Evolutionary conservation across 2,888 invertebrate genomes (phyloP), one percentile per base, ranked within the genome.

Genomic region (Ennomos erosarius): DNA sequence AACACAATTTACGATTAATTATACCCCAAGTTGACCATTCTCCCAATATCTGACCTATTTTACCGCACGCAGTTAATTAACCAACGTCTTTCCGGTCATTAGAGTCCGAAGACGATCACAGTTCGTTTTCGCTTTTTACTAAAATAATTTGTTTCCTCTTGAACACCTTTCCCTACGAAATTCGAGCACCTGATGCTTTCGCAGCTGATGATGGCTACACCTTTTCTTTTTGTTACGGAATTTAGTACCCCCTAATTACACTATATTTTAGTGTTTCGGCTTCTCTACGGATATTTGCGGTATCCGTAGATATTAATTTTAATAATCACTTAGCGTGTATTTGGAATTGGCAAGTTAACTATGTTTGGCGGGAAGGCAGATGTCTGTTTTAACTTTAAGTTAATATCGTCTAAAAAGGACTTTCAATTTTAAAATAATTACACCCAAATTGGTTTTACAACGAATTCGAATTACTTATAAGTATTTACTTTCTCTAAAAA

Each of bases 141-240:
- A 56, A 67, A 67, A 70, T 64, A 64, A 55, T 58, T 63, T 65
- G 67, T 67, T 66, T 65, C 63, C 65, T 62, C 56, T 54, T 13
- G 65, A 49, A 67, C 74, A 74, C 74, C 74, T 74, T 74, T 68
- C 66, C 60, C 59, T 64, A 67, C 64, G 59, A 70, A 70, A 67
- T 68, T 64, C 54, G 66, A 59, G 64, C 73, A 73, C 73, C 74
- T 71, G 73, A 73, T 69, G 65, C 37, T 1, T 48, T 59, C 42
- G 70, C 71, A 71, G 67, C 67, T 67, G 71, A 70, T 66, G 64
- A 61, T 53, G 59, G 52, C 61, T 63, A 67, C 71, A 71, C 71
- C 71, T 71, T 71, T 70, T 67, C 66, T 58, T 67, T 70, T 67
- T 67, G 69, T 66, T 69, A 67, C 62, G 64, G 58, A 55, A 64